Evolutionary conservation across 2,888 invertebrate genomes (phyloP), one percentile per base, ranked within the genome.

Genomic region (Drosophila mulleri): DNA sequence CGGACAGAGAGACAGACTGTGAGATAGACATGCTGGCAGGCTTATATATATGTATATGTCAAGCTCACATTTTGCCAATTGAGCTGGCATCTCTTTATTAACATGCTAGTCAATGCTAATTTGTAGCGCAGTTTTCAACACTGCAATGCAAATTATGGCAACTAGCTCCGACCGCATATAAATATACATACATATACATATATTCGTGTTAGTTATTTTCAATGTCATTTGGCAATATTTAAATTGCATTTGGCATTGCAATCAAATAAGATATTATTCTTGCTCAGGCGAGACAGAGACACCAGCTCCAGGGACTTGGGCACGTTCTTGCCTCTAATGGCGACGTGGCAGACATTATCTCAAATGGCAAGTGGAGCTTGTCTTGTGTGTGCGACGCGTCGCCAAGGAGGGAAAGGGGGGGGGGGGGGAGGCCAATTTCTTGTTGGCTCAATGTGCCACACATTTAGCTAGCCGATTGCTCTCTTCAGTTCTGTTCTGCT

Each of bases 231-330:
- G 47, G 56, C 23, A 72, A 70, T 48, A 88, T 79, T 86, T 86
- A 88, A 84, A 84, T 84, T 80, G 85, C 88, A 83, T 88, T 85
- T 83, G 75, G 60, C 68, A 67, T 59, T 66, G 81, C 83, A 84
- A 88, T 88, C 87, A 77, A 82, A 86, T 72, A 75, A 80, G 85
- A 80, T 83, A 87, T 84, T 82, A 79, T 83, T 75, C 71, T 74
- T 71, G 57, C 59, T 57, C 63, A 42, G 71, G 71, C 62, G 20
- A 37, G 32, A 8, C 29, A 37, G 26, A n/a, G 4, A 16, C 23
- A 57, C 47, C 69, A 18, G 32, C 41, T 44, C 32, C 14, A 35
- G 57, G 39, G 41, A 29, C 59, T 57, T 56, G 60, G 39, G 72
- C 80, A 78, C 78, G 82, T 80, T 69, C 47, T 72, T 74, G 75